Percentiles rank a stretch among this genome's conserved stretches.
Conservation (phyloP, 2,113 vertebrate genomes). For the Formicarius rufipectus region DNA sequence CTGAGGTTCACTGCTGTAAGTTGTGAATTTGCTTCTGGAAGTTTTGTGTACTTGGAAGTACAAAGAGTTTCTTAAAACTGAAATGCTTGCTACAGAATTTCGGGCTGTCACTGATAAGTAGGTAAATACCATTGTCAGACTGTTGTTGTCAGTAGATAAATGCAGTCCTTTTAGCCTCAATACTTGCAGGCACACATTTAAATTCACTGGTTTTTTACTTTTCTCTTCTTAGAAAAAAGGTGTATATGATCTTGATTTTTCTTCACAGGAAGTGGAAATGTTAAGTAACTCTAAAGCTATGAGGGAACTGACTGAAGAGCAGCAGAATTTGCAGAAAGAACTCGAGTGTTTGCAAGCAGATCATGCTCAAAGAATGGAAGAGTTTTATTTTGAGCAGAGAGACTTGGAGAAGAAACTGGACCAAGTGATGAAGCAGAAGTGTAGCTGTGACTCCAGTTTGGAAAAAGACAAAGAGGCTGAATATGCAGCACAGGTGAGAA, state of each 20-base stretch:
- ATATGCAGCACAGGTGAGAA: slow-evolving; percentile 90
- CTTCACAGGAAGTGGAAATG: slow-evolving; percentile 86
- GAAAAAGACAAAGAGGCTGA: slow-evolving; percentile 91
- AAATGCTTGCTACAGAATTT: not conserved
- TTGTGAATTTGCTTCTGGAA: not conserved
- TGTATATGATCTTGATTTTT: slow-evolving; percentile 1
- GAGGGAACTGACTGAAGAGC: slow-evolving; percentile 90
- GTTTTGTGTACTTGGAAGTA: not conserved
- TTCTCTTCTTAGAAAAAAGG: not conserved
- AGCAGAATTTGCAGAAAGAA: slow-evolving; percentile 90
- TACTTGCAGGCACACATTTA: not conserved
- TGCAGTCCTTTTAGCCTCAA: not conserved
- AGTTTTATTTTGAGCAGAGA: slow-evolving; percentile 91
- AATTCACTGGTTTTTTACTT: not conserved
- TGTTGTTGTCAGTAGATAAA: not conserved
- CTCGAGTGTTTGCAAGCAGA: slow-evolving; percentile 92
- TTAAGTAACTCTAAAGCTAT: slow-evolving; percentile 83
- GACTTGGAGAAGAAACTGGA: slow-evolving; percentile 94
- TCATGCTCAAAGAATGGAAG: slow-evolving; percentile 90
- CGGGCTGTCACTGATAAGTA: not conserved
- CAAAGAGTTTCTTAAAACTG: not conserved
- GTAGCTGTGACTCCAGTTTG: slow-evolving; percentile 86
- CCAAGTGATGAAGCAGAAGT: slow-evolving; percentile 92
- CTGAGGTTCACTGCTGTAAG: not conserved
- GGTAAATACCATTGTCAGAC: not conserved